A percentile compares a stretch with the other conserved stretches of the same genome.
Evolutionary conservation across 2,888 invertebrate species (phyloP).

Genomic region (Tipula lateralis): DNA sequence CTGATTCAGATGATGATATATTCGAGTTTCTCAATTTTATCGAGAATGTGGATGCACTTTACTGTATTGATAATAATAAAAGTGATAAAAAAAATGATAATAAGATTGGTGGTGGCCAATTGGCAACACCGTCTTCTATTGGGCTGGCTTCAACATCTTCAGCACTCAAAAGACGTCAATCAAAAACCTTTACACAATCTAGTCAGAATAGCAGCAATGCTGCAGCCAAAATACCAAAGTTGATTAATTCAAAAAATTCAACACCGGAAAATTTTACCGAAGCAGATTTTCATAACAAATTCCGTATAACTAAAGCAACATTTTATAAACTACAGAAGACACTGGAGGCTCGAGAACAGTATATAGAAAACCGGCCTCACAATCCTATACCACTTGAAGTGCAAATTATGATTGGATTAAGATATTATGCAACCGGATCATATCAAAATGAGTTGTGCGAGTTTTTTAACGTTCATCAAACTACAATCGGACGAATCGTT

Average conservation of each 20-base stretch:
- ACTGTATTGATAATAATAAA: neutral
- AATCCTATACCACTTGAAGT: slow-evolving; percentile 25
- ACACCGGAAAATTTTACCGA: neutral
- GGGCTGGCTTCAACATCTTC: neutral
- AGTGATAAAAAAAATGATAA: neutral
- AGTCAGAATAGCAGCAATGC: neutral
- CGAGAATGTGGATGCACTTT: slow-evolving; percentile 6
- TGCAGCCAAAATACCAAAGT: slow-evolving; percentile 25
- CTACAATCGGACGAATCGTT: slow-evolving; percentile 6
- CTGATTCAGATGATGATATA: slow-evolving; percentile 14
- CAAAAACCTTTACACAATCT: neutral
- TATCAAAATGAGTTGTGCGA: slow-evolving; percentile 26
- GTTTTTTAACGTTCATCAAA: slow-evolving; percentile 15
- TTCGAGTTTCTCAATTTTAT: slow-evolving; percentile 25
- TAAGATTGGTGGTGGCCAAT: neutral
- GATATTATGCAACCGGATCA: slow-evolving; percentile 26
- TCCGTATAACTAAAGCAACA: slow-evolving; percentile 27
- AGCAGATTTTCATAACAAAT: neutral
- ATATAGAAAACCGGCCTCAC: slow-evolving; percentile 7
- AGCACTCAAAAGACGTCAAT: neutral
- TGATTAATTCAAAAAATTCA: neutral
- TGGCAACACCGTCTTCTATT: neutral
- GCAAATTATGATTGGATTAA: slow-evolving; percentile 20
- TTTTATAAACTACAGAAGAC: slow-evolving; percentile 7
- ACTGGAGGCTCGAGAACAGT: neutral